These are phyloP conservation scores for Heliothis peltigera DNA, from an alignment of 2,888 invertebrate species.

Conservation along the genomic window DNA sequence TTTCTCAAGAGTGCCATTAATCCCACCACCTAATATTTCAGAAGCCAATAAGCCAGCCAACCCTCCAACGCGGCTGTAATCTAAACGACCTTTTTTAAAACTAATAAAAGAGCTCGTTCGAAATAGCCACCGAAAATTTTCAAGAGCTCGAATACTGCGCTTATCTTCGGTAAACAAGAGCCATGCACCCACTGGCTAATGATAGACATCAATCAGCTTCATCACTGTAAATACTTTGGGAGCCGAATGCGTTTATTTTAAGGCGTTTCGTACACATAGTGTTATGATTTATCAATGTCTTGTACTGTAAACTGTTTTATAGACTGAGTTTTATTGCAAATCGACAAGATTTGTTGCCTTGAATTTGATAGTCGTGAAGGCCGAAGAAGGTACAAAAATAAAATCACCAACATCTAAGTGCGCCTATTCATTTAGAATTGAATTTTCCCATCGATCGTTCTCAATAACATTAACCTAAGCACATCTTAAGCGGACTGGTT, in stretches of 20 bases:
- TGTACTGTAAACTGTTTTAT: constrained; percentile 49
- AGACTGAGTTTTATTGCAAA: neutral
- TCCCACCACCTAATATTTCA: constrained; percentile 84
- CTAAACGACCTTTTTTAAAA: constrained; percentile 89
- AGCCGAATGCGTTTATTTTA: constrained; percentile 72
- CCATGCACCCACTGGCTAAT: constrained; percentile 75
- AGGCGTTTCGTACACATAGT: constrained; percentile 64
- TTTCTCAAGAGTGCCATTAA: constrained; percentile 78
- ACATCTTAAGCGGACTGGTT: constrained; percentile 14
- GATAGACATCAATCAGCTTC: constrained; percentile 83
- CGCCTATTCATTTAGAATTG: neutral
- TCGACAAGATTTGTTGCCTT: too few species aligned
- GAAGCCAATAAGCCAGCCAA: constrained; percentile 83
- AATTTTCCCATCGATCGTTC: neutral
- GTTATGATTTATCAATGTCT: constrained; percentile 66
- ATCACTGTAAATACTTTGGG: constrained; percentile 76
- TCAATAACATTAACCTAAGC: constrained; percentile 7
- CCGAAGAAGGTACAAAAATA: too few species aligned
- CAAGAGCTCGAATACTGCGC: constrained; percentile 74
- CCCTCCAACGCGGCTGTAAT: constrained; percentile 82
- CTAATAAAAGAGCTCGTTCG: constrained; percentile 88
- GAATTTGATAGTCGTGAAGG: too few species aligned
- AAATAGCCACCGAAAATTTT: constrained; percentile 88
- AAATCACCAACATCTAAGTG: neutral
- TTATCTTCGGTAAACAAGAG: constrained; percentile 84